Conservation (phyloP, 2,113 vertebrate genomes). For the Ageneiosus marmoratus region DNA sequence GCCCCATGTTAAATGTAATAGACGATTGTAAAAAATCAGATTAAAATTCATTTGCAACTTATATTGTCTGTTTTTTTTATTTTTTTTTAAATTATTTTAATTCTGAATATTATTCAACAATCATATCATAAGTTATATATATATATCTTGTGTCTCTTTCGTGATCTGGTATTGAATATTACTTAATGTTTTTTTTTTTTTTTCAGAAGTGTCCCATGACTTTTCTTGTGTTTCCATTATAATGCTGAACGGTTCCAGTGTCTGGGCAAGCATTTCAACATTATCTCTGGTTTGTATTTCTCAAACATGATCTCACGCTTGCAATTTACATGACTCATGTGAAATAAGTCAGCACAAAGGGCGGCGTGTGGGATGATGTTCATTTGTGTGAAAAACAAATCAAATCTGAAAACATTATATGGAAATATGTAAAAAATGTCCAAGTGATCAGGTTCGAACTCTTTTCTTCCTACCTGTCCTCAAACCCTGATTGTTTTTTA, state of each 20-base stretch:
- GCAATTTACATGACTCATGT: no score
- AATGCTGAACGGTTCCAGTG: neutral
- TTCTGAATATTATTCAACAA: neutral
- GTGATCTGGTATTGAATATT: neutral
- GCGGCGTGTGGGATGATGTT: neutral
- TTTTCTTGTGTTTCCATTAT: neutral
- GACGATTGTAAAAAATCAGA: neutral
- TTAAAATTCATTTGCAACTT: neutral
- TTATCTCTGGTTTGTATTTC: neutral
- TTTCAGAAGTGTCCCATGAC: neutral
- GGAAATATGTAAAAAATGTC: neutral
- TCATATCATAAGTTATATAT: neutral
- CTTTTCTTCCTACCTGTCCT: neutral
- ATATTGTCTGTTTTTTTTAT: neutral
- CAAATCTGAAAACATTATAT: neutral
- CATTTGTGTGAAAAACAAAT: constrained; percentile 22
- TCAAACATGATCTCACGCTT: neutral
- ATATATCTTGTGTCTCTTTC: neutral
- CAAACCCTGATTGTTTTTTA: neutral
- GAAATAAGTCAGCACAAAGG: neutral
- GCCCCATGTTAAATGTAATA: neutral
- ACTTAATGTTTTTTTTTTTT: neutral
- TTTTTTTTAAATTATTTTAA: no score
- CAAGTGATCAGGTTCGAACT: neutral
- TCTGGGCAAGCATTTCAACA: neutral